Evolutionary conservation across 2,113 vertebrate species (phyloP), one percentile per base, ranked within the genome.

Genomic region (Andinoacara biseriatus): DNA sequence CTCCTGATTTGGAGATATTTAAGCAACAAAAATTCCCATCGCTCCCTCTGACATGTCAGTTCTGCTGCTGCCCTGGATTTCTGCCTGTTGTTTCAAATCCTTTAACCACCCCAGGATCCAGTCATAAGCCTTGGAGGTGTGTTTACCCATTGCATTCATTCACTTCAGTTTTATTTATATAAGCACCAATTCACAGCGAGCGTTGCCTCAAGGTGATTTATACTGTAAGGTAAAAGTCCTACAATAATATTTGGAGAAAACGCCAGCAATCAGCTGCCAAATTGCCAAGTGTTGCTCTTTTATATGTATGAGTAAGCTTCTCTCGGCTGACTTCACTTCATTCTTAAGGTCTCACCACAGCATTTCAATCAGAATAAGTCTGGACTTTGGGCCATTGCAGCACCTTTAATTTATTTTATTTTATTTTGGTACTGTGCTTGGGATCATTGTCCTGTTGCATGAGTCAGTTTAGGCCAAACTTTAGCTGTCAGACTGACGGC

Each of bases 71-170:
- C 49, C 2, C 0, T 29, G 65, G 3, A 49, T 52, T 52, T n/a
- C 46, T n/a, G 10, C 17, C 65, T 52, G 46, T 26, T 72, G 26
- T 72, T 72, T 31, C 49, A 72, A 49, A 72, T 10, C 24, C 10
- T 20, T 52, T 17, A 20, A 72, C 65, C 65, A 72, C 43, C 65
- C 1, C 26, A n/a, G 65, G 43, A 31, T 52, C 26, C 24, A 8
- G 29, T 18, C 43, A 29, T 69, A 29, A 10, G 1, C 2, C 15
- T 26, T 0, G 40, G 40, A 10, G 65, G 17, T 0, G 3, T 72
- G 65, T 72, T 72, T 52, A 72, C 52, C 5, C 65, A 69, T 49
- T 69, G 26, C 22, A 0, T 29, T 52, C 52, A 29, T 69, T 49
- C 40, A 69, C 1, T 46, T 69, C 20, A 49, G 43, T 20, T 69